phyloP scores from a whole-genome alignment of 2,113 vertebrate genomes.

The Gobiocypris rarus region DNA sequence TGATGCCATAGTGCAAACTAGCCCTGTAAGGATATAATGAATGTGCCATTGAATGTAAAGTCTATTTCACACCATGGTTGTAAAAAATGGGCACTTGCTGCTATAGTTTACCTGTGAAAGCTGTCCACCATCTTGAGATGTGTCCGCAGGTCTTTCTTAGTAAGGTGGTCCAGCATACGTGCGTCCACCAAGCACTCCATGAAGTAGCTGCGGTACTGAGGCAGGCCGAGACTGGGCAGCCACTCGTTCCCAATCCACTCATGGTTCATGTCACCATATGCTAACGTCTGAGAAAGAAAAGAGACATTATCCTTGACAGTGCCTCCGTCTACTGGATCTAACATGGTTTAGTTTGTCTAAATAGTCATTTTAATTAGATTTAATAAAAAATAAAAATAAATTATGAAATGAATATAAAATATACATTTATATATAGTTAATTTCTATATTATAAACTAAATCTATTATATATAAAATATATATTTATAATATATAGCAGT shows the following conservation, averaged over 20 bases:
- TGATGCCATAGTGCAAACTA: constrained; percentile 96
- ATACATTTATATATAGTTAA: no score
- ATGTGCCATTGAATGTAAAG: not conserved
- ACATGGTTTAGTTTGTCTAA: not conserved
- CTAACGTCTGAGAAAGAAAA: constrained; percentile 81
- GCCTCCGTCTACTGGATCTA: not conserved
- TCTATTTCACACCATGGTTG: not conserved
- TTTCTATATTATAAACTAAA: no score
- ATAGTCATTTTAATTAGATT: not conserved
- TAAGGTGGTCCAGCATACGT: constrained; percentile 95
- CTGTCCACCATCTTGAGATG: constrained; percentile 99
- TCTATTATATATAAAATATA: no score
- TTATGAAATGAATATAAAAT: no score
- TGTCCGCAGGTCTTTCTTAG: constrained; percentile 94
- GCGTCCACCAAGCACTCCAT: constrained; percentile 98
- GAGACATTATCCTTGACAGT: not conserved
- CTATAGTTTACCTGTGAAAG: constrained; percentile 87
- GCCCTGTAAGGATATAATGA: constrained; percentile 74
- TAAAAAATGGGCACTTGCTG: not conserved
- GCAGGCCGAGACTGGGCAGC: constrained; percentile 93
- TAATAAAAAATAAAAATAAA: no score
- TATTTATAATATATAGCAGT: no score
- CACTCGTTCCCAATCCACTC: constrained; percentile 99
- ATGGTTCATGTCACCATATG: constrained; percentile 97
- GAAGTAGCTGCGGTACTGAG: constrained; percentile 97